Base-by-base conservation (phyloP, 2,797 vertebrate species). In the Fratercula arctica region DNA sequence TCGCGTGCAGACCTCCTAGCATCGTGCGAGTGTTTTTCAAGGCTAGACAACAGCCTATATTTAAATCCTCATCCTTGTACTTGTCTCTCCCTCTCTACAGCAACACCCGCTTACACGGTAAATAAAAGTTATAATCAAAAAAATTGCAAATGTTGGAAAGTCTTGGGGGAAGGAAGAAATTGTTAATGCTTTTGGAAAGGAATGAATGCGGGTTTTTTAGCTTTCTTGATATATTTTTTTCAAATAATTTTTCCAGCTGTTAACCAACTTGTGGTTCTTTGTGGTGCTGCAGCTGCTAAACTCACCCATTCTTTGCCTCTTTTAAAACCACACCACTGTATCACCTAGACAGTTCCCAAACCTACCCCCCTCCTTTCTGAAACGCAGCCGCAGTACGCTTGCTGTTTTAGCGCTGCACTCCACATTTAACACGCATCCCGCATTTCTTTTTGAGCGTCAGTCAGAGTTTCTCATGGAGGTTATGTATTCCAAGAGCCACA, bases 201-300 rank as follows among this genome's bases (percentile, higher is more conserved):
- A 87, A 82, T 13, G 10, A 79, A 89, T 31, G 68, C 3, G 8
- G 64, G 68, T 37, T 87, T 87, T 96, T 93, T 68, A 87, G 64
- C 31, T 70, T 89, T 35, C 88, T 82, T 80, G 25, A 68, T 68
- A 37, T 76, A 59, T 24, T 93, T 93, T 92, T 92, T 89, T 54
- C 13, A 50, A 84, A 73, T 37, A 1, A 7, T 83, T 94, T 92
- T 92, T 72, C 28, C 18, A 37, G 45, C 43, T 83, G 87, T 89
- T 78, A 95, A 78, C 33, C 56, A 78, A 43, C 43, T 20, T 84
- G 31, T 43, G 50, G 75, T 26, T 92, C 77, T 54, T 60, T 72
- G 28, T 19, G 46, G 73, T 16, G 84, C 46, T 48, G 39, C 70
- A 93, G 76, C 56, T 89, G 84, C 45, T 86, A 56, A 95, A 53